phyloP scores from a whole-genome alignment of 2,888 invertebrate genomes.

The Tiphia femorata region DNA sequence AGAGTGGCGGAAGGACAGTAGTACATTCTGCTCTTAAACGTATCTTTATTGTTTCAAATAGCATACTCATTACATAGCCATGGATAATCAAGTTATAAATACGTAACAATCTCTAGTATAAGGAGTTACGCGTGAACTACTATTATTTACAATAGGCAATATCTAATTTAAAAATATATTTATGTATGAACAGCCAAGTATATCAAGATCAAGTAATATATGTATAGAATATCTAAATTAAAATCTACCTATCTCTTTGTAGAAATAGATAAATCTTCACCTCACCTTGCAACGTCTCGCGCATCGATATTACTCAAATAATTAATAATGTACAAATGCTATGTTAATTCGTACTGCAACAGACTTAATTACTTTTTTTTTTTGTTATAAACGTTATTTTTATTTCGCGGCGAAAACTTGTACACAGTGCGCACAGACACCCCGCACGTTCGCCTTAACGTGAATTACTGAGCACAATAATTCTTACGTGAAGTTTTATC shows the following conservation, averaged over 20 bases:
- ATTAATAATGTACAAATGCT: conserved; percentile 37
- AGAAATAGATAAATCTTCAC: conserved; percentile 6
- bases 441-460: too few relatives aligned
- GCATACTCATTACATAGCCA: not conserved
- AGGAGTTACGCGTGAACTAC: conserved; percentile 32
- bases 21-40: not conserved
- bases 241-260: conserved; percentile 1
- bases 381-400: conserved; percentile 1
- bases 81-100: conserved; percentile 27
- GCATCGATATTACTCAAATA: conserved; percentile 5
- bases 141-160: conserved; percentile 43
- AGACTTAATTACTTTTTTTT: conserved; percentile 7
- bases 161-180: conserved; percentile 40
- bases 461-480: not conserved
- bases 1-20: too few relatives aligned
- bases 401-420: not conserved
- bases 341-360: conserved; percentile 8
- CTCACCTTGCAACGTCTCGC: not conserved
- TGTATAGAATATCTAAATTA: conserved; percentile 17
- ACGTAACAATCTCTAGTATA: conserved; percentile 34
- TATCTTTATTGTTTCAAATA: not conserved
- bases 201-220: conserved; percentile 30
- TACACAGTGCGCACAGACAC: not conserved
- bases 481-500: conserved; percentile 48
- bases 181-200: not conserved